Evolutionary conservation across 2,888 invertebrate genomes (phyloP).

Genomic region (Bellardia pandia): DNA sequence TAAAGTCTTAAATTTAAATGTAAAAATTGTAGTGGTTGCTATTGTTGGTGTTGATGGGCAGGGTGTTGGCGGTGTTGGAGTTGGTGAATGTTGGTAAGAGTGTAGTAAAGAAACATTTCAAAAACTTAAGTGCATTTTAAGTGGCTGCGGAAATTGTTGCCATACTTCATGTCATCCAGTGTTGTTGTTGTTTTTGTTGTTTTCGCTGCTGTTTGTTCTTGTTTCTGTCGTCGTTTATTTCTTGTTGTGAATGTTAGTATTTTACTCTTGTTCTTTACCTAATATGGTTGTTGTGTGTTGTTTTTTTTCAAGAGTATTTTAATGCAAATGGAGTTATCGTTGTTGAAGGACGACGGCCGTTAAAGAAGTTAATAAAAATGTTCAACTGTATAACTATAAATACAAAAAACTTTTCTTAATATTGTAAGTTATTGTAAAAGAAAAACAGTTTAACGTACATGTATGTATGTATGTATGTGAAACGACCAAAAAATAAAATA

Average conservation of each 20-base stretch:
- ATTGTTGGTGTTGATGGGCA: conserved; percentile 17
- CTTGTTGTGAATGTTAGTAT: conserved; percentile 32
- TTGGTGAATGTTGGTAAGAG: conserved; percentile 41
- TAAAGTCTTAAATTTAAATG: conserved; percentile 40
- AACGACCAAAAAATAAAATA: too few relatives aligned
- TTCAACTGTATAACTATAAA: too few relatives aligned
- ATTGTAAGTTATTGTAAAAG: too few relatives aligned
- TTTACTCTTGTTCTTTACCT: conserved; percentile 23
- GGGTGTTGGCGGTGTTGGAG: conserved; percentile 5
- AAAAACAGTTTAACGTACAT: too few relatives aligned
- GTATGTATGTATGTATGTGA: too few relatives aligned
- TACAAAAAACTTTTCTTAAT: too few relatives aligned
- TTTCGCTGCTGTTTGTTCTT: neutral
- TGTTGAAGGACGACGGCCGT: neutral
- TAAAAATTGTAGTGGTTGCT: conserved; percentile 23
- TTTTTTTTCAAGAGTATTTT: conserved; percentile 5
- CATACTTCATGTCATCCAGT: conserved; percentile 63
- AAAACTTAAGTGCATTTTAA: conserved; percentile 73
- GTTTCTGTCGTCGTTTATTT: conserved; percentile 46
- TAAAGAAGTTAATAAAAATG: neutral
- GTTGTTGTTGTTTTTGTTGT: conserved; percentile 39
- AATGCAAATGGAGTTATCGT: conserved; percentile 59
- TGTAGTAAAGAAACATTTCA: conserved; percentile 59
- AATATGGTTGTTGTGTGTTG: conserved; percentile 38
- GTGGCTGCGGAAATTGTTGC: conserved; percentile 73